A percentile compares a stretch with the other conserved stretches of the same genome.
Evolutionary conservation across 2,797 vertebrate genomes (phyloP).

Genomic region (Falco naumanni): DNA sequence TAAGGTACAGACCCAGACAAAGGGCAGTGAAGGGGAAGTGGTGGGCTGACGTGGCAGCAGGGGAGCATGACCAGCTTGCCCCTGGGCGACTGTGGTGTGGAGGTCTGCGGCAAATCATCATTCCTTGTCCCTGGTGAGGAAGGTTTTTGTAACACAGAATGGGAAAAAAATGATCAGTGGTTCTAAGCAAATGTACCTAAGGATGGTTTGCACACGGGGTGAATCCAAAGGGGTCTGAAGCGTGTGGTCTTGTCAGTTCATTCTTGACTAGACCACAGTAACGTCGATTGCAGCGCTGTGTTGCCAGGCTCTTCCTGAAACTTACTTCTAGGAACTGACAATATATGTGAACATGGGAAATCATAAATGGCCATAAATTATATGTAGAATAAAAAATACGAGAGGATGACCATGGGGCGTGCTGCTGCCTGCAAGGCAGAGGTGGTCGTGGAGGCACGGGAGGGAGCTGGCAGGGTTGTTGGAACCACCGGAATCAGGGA

Average conservation of each 20-base stretch:
- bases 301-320: not conserved
- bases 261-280: not conserved
- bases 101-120: rapidly evolving
- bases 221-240: not conserved
- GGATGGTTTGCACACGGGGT: not conserved
- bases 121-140: not conserved
- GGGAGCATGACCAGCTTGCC: not conserved
- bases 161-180: not conserved
- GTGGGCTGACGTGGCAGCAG: not conserved
- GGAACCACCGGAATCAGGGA: rapidly evolving
- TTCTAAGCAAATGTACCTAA: not conserved
- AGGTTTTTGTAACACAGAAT: not conserved
- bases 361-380: not conserved
- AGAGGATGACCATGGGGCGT: rapidly evolving
- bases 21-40: not conserved
- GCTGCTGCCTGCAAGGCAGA: not conserved
- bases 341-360: not conserved
- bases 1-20: not conserved
- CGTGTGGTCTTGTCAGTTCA: rapidly evolving
- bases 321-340: not conserved
- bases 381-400: not conserved
- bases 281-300: rapidly evolving
- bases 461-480: not conserved
- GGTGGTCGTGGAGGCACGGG: not conserved
- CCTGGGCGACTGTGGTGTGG: not conserved